phyloP scores from a whole-genome alignment of 1,140 invertebrate genomes.

The Hylaeus anthracinus region DNA sequence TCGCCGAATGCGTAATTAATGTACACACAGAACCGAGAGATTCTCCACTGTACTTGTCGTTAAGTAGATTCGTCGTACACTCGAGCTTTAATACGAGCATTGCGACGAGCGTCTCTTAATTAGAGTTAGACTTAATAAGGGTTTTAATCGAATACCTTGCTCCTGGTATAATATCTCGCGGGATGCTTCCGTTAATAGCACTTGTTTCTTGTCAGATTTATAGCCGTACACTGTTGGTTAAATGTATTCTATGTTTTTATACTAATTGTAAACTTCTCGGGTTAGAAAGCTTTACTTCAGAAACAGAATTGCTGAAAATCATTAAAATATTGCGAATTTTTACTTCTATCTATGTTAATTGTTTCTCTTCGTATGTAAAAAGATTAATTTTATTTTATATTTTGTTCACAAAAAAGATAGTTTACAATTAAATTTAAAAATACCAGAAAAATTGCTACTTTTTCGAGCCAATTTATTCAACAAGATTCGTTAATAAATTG shows the following conservation, averaged over 20 bases:
- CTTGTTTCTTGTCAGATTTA: background rate
- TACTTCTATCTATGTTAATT: no score
- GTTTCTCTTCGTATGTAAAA: no score
- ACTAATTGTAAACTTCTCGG: no score
- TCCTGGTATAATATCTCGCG: background rate
- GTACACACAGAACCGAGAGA: background rate
- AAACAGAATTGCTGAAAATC: no score
- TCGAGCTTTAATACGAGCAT: conserved; percentile 14
- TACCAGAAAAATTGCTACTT: no score
- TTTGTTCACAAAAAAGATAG: no score
- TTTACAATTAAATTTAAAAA: no score
- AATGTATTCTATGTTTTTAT: background rate
- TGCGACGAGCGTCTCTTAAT: conserved; percentile 28
- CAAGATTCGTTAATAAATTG: no score
- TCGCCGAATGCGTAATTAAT: conserved; percentile 15
- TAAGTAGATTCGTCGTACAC: conserved; percentile 27
- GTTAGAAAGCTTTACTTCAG: no score
- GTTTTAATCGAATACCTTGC: conserved; percentile 32
- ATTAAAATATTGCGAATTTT: no score
- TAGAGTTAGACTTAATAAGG: conserved; percentile 26
- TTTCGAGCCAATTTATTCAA: no score
- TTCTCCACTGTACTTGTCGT: background rate
- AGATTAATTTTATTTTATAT: no score
- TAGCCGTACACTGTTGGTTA: background rate
- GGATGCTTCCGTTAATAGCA: conserved; percentile 4